A percentile compares a stretch with the other conserved stretches of the same genome.
Conservation (phyloP, 2,113 vertebrate genomes). For the Elephas maximus region DNA sequence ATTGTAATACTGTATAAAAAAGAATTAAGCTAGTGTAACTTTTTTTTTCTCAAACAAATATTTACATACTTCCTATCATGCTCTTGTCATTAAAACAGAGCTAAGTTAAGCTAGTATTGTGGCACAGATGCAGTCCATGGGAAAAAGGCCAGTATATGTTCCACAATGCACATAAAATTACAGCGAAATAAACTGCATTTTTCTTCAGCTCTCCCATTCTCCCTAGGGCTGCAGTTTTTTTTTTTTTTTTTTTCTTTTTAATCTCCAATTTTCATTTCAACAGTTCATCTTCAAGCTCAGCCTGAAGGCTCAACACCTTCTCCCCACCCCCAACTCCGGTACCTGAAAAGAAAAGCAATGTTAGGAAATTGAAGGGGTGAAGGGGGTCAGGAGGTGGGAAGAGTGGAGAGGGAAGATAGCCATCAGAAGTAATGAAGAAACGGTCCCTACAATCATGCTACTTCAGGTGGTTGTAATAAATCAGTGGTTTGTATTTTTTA, state of each 20-base stretch:
- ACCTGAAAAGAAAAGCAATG: not conserved
- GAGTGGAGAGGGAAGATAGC: not conserved
- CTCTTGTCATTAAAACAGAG: not conserved
- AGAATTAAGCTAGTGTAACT: not conserved
- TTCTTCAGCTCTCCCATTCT: not conserved
- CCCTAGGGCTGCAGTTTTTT: not conserved
- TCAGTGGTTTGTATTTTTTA: not conserved
- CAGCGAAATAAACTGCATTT: not conserved
- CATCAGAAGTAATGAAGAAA: not conserved
- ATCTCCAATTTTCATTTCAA: slow-evolving; percentile 2
- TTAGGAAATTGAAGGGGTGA: not conserved
- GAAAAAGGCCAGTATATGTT: not conserved
- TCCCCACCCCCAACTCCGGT: not conserved
- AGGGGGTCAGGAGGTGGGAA: not conserved
- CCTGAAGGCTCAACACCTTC: not conserved
- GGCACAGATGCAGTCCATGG: not conserved
- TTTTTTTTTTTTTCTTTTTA: not conserved
- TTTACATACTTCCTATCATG: not conserved
- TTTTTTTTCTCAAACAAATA: not conserved
- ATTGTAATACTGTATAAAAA: not conserved
- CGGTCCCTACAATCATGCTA: not conserved
- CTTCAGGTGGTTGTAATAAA: not conserved
- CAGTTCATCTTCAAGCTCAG: not conserved
- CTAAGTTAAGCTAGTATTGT: slow-evolving; percentile 27
- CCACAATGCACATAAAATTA: slow-evolving; percentile 30